These are phyloP conservation scores for Acipenser oxyrinchus DNA, from an alignment of 2,797 vertebrate genomes.

Conservation along the genomic window DNA sequence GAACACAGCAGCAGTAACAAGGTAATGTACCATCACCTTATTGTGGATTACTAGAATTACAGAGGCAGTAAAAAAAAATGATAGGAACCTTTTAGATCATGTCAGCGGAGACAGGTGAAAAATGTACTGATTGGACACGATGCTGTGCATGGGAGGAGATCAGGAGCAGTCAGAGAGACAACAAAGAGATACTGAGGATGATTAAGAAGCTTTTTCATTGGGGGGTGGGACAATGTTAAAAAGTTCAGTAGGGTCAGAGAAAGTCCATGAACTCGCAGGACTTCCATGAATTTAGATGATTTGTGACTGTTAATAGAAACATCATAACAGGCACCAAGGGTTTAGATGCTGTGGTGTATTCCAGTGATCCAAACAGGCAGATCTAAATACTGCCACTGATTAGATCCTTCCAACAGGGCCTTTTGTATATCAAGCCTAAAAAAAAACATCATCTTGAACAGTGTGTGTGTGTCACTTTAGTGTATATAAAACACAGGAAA, in stretches of 20 bases:
- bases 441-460: too few species aligned
- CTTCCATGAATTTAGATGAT: constrained; percentile 43
- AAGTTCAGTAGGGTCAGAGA: constrained; percentile 78
- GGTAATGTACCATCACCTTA: neutral
- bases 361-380: constrained; percentile 9
- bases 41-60: neutral
- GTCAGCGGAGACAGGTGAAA: constrained; percentile 66
- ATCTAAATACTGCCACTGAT: too few species aligned
- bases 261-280: constrained; percentile 71
- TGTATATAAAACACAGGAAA: too few species aligned
- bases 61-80: constrained; percentile 11
- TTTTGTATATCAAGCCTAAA: too few species aligned
- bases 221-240: constrained; percentile 55
- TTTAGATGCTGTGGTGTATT: constrained; percentile 14
- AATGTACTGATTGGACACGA: constrained; percentile 48
- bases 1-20: neutral
- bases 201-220: constrained; percentile 64
- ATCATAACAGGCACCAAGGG: constrained; percentile 3
- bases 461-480: too few species aligned
- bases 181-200: constrained; percentile 68
- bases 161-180: constrained; percentile 52
- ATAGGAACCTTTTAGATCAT: constrained; percentile 53
- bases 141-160: constrained; percentile 46
- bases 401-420: too few species aligned
- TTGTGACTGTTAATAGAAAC: constrained; percentile 17